Percentiles rank a stretch among this genome's conserved stretches.
Evolutionary conservation across 2,888 invertebrate genomes (phyloP).

Genomic region (Seladonia tumulorum): DNA sequence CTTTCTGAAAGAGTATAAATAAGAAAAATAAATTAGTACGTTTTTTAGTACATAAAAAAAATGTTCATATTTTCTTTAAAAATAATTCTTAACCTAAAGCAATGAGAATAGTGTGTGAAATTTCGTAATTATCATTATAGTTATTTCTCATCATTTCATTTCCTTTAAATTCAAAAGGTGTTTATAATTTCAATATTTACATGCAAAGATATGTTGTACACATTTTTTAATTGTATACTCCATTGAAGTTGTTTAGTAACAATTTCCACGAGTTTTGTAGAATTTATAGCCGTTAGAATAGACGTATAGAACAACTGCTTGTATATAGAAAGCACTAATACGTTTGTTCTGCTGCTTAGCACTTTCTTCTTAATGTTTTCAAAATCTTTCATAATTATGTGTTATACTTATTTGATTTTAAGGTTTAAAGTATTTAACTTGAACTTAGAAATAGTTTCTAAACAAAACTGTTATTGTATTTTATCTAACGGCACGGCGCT

Average conservation of each 20-base stretch:
- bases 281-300: slow-evolving; percentile 36
- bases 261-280: slow-evolving; percentile 26
- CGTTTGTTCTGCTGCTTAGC: slow-evolving; percentile 25
- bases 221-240: slow-evolving; percentile 20
- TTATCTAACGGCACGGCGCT: slow-evolving; percentile 63
- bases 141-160: neutral
- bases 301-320: slow-evolving; percentile 19
- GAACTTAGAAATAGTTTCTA: slow-evolving; percentile 25
- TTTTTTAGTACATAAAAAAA: slow-evolving; percentile 6
- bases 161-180: slow-evolving; percentile 13
- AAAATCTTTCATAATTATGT: slow-evolving; percentile 34
- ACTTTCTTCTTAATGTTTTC: slow-evolving; percentile 10
- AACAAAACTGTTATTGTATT: slow-evolving; percentile 25
- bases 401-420: slow-evolving; percentile 39
- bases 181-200: slow-evolving; percentile 53
- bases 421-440: slow-evolving; percentile 38
- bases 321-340: slow-evolving; percentile 8
- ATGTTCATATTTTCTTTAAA: slow-evolving; percentile 10
- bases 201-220: slow-evolving; percentile 48
- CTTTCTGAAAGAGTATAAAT: slow-evolving; percentile 43
- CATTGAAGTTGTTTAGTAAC: slow-evolving; percentile 17
- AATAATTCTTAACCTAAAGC: slow-evolving; percentile 19
- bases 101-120: slow-evolving; percentile 22
- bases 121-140: slow-evolving; percentile 11
- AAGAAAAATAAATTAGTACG: slow-evolving; percentile 23